Base-by-base conservation (phyloP, 2,797 vertebrate genomes). In the Catharus ustulatus region DNA sequence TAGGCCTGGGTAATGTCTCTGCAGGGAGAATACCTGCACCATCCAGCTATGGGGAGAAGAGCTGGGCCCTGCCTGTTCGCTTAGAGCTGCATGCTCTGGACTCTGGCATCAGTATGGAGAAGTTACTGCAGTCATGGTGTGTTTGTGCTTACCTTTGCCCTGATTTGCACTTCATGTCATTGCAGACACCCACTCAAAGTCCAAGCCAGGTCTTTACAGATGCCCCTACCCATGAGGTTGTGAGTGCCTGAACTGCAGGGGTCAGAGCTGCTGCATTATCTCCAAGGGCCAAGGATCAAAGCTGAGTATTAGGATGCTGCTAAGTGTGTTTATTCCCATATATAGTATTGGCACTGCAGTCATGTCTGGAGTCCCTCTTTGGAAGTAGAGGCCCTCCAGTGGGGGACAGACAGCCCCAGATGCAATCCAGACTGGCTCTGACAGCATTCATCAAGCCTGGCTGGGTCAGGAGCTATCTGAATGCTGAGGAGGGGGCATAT, bases 401-500 rank as follows among this genome's bases (percentile, higher is more conserved):
- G 42, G 26, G 26, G 48, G 66, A 55, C 64, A 71, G 48, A 43
- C 32, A 81, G 57, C 36, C 36, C 29, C 57, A 84, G 80, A 63
- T 23, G 54, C 45, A 48, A 54, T 54, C 73, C 91, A 77, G 83
- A 63, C 48, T 1, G 0, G 36, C 40, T 91, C 52, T 66, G 61
- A 61, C 23, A 42, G 32, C 3, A 4, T 14, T 27, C 36, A 54
- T 73, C 64, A 45, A 62, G 32, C 32, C 69, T 80, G 48, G 27
- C 64, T 71, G 58, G 51, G 42, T 72, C 54, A 84, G 46, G 21
- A 94, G 43, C 38, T 82, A 15, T 23, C 52, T 66, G 82, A 84
- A 36, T 55, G 26, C 32, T 0, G 3, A 75, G 73, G 13, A 83
- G 22, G 55, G 32, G 15, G 5, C 0, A 0, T 23, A 29, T 74